Evolutionary conservation across 2,113 vertebrate genomes (phyloP), one percentile per base, ranked within the genome.

Genomic region (Petaurus breviceps): DNA sequence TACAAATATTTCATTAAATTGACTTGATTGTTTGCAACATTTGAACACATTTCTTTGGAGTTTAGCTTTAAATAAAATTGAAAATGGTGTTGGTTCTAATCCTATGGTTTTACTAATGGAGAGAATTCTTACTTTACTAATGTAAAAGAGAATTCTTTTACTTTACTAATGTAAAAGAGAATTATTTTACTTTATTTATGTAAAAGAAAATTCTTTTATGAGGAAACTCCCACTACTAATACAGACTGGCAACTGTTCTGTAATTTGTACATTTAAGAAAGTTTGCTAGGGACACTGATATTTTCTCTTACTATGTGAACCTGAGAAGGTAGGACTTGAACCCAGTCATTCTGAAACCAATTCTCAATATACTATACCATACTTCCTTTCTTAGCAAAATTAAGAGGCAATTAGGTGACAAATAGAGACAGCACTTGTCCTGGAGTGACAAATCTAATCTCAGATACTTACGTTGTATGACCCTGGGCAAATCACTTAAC

Each of bases 41-140:
- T 95, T 92, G 61, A 93, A 92, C 50, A 46, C 52, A 53, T 93
- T 94, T 96, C 49, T 95, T 84, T 95, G 54, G 95, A 37, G 89
- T 90, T 92, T 94, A 90, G 54, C 16, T n/a, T 77, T 77, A 77
- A 77, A 77, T 77, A 77, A n/a, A 77, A 77, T n/a, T n/a, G 31
- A 22, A 77, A 77, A 14, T 77, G 68, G 37, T 14, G 37, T 37
- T 77, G 14, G 61, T 1, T 16, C 12, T n/a, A 77, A n/a, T 77
- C 61, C 61, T 77, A 12, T 6, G 12, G 37, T 77, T 77, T 77
- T n/a, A 77, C 37, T n/a, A 77, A 77, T 77, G 37, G n/a, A n/a
- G 37, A 77, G 31, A 77, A 77, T 77, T 19, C 37, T 49, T 49
- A 49, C 47, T 49, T 49, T 49, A 49, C 47, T 49, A 49, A 3